These are phyloP conservation scores for Sciurus carolinensis DNA, from an alignment of 2,797 vertebrate species.

Conservation along the genomic window DNA sequence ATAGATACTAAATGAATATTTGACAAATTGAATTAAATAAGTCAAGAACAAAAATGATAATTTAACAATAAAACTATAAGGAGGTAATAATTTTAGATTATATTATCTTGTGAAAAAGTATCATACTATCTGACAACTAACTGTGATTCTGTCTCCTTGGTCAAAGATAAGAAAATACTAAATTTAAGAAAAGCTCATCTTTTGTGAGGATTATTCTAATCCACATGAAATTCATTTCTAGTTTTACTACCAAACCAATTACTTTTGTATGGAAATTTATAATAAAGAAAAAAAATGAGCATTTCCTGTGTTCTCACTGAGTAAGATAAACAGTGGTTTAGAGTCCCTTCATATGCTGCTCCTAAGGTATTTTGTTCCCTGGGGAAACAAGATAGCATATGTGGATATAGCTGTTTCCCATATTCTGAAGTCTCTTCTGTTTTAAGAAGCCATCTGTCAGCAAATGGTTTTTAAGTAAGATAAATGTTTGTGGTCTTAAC, in stretches of 20 bases:
- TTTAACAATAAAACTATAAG: background rate
- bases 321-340: background rate
- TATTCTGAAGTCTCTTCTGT: background rate
- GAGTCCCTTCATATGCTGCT: background rate
- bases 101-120: constrained; percentile 53
- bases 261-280: background rate
- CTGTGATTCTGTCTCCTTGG: constrained; percentile 19
- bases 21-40: constrained; percentile 66
- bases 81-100: constrained; percentile 51
- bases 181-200: background rate
- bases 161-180: constrained; percentile 43
- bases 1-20: constrained; percentile 52
- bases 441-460: background rate
- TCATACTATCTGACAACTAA: constrained; percentile 36
- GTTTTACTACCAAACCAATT: background rate
- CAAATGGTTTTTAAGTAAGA: constrained; percentile 41
- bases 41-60: constrained; percentile 46
- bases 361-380: background rate
- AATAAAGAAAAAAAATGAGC: background rate
- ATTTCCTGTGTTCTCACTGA: background rate
- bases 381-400: background rate
- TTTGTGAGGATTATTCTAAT: constrained; percentile 33
- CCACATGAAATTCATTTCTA: background rate
- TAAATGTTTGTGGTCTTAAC: background rate
- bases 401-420: background rate